Evolutionary conservation across 37 sponge, comb jelly and placozoan genomes (phyloP).

Genomic region (Mnemiopsis leidyi): DNA sequence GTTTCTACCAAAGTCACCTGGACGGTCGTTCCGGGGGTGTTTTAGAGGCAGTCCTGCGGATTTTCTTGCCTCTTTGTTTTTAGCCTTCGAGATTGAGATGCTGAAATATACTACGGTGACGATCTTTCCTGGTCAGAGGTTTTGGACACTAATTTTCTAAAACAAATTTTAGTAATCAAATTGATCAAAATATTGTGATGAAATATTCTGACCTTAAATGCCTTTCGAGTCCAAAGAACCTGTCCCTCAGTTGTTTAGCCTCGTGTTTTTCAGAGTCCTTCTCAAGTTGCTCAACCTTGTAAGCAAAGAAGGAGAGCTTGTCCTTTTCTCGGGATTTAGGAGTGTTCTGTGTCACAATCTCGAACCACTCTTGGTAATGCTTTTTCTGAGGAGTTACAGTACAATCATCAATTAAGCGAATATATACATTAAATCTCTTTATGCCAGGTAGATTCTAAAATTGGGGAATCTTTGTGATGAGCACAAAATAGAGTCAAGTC

Average conservation of each 20-base stretch:
- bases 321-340: neutral
- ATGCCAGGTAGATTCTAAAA: no score
- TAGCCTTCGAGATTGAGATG: neutral
- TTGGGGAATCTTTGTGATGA: no score
- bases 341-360: neutral
- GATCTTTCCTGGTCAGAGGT: no score
- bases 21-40: neutral
- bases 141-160: no score
- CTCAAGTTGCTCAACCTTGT: constrained; percentile 24
- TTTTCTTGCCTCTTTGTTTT: neutral
- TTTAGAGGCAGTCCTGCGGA: neutral
- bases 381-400: neutral
- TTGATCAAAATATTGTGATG: no score
- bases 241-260: neutral
- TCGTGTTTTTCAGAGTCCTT: neutral
- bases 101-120: neutral
- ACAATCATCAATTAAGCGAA: no score
- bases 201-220: neutral
- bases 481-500: no score
- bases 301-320: neutral
- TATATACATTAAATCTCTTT: no score
- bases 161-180: no score
- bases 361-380: neutral
- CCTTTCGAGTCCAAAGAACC: neutral
- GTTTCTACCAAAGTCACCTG: no score